Base-by-base conservation (phyloP, 2,113 vertebrate genomes). In the Amblyornis subalaris region DNA sequence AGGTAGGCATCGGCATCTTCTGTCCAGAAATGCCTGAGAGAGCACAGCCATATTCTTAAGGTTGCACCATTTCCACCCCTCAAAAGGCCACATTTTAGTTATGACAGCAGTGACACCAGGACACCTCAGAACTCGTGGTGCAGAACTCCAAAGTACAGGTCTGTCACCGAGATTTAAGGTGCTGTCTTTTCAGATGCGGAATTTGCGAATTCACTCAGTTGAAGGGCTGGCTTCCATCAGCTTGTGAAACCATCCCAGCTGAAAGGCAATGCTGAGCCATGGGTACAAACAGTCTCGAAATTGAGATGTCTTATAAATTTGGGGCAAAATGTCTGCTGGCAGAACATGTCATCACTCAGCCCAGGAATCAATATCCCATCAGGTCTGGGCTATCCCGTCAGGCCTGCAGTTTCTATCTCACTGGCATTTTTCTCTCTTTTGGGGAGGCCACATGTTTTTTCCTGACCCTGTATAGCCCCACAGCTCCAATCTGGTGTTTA, bases 401-500 rank as follows among this genome's bases (percentile, higher is more conserved):
- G 70, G 58, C 8, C 36, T 65, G 66, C 29, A 62, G 44, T 71
- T 93, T 87, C 67, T 44, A 10, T 23, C 72, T 85, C 78, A 45
- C 36, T 88, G 85, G 86, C 62, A 42, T 71, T 85, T 72, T 48
- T 25, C 64, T 95, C 1, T 31, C 70, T 85, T 90, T 75, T 71
- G 21, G 33, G 33, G n/a, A 57, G 28, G n/a, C 25, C 65, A 64
- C 6, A 6, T 62, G 57, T 3, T 33, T 64, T 64, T 14, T 8
- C 54, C 72, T 57, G 47, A 62, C 87, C 74, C 64, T 61, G 36
- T 1, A 23, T 23, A 94, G 79, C 82, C 88, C 70, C 80, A 89
- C n/a, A 93, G 82, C 77, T 90, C 90, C 96, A 94, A 86, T 95
- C 93, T 97, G 96, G 54, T 94, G 77, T 93, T 96, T 94, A 10